phyloP scores from a whole-genome alignment of 2,113 vertebrate genomes.

The Pterocles burchelli region DNA sequence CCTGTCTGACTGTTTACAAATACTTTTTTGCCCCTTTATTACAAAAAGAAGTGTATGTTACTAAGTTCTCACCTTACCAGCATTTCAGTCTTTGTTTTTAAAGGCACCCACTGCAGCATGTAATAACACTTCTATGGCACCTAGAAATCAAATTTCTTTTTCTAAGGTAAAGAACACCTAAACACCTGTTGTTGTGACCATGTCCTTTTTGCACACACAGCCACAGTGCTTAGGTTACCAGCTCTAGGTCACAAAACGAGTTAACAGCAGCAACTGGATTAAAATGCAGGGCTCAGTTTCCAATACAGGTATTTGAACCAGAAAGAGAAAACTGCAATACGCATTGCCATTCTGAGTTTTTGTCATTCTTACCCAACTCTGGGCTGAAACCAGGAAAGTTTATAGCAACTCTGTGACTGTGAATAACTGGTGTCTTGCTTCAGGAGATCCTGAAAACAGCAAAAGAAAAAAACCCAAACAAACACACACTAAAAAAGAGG shows the following conservation, averaged over 20 bases:
- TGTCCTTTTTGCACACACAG: background rate
- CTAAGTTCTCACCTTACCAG: background rate
- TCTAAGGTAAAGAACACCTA: background rate
- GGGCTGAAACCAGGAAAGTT: background rate
- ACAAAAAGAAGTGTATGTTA: background rate
- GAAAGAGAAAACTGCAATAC: background rate
- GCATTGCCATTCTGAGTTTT: rapidly evolving
- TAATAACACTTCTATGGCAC: background rate
- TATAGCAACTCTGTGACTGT: background rate
- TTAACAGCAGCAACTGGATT: background rate
- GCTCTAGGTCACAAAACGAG: background rate
- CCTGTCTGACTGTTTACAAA: background rate
- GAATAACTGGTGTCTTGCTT: background rate
- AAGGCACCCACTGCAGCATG: background rate
- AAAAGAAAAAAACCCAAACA: background rate
- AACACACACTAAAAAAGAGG: background rate
- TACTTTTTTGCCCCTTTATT: background rate
- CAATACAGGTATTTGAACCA: background rate
- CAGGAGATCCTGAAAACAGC: background rate
- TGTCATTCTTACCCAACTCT: rapidly evolving
- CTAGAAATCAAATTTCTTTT: background rate
- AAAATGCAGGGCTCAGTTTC: background rate
- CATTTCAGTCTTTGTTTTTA: background rate
- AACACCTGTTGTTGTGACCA: background rate
- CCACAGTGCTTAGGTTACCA: background rate